phyloP scores from a whole-genome alignment of 2,888 invertebrate species.

The Apamea crenata region DNA sequence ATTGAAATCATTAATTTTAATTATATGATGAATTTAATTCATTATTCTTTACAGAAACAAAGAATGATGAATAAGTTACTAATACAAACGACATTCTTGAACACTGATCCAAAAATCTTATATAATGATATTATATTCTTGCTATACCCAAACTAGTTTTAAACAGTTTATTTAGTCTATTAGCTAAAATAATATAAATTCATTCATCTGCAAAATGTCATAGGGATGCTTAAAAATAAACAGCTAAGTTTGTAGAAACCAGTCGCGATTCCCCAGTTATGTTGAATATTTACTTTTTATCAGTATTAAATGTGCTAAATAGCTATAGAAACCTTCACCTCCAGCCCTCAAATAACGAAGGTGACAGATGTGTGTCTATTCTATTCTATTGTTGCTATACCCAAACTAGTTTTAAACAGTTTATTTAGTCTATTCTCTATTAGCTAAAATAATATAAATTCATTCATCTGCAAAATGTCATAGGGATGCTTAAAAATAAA shows the following conservation, averaged over 20 bases:
- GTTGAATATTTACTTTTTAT: background rate
- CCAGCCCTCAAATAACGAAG: background rate
- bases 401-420: background rate
- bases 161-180: background rate
- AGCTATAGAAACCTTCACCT: background rate
- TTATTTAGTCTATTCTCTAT: background rate
- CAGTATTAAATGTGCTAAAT: slow-evolving; percentile 12
- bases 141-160: background rate
- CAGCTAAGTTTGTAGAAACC: background rate
- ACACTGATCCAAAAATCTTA: background rate
- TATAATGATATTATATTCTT: background rate
- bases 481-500: background rate
- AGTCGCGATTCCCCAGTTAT: background rate
- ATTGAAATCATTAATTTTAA: slow-evolving; percentile 60
- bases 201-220: slow-evolving; percentile 2
- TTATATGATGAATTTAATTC: slow-evolving; percentile 47
- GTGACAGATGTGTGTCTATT: slow-evolving; percentile 22
- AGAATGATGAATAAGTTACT: slow-evolving; percentile 27
- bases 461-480: slow-evolving; percentile 2
- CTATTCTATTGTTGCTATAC: background rate
- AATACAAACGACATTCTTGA: slow-evolving; percentile 29
- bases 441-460: slow-evolving; percentile 7
- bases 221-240: background rate
- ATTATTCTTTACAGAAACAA: slow-evolving; percentile 51
- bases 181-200: slow-evolving; percentile 7